Conservation (phyloP, 2,113 vertebrate genomes). For the Pandion haliaetus region DNA sequence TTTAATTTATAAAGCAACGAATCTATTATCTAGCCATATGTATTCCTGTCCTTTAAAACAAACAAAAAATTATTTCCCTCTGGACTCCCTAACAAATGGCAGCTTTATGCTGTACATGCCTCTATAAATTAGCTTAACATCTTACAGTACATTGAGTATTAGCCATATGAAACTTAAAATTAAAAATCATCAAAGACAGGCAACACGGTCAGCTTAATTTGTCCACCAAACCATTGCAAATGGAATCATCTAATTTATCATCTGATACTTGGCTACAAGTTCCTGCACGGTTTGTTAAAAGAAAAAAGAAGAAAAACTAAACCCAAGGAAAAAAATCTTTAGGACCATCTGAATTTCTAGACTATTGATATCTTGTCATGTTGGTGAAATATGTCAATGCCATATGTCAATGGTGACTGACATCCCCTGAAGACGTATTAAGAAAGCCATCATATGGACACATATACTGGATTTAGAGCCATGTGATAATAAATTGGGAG, state of each 20-base stretch:
- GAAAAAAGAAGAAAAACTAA: not conserved
- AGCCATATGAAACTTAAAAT: not conserved
- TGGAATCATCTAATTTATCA: not conserved
- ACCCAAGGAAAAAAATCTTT: not conserved
- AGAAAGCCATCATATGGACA: not conserved
- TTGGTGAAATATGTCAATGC: not conserved
- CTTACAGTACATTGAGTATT: not conserved
- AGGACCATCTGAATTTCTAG: not conserved
- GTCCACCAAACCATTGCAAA: not conserved
- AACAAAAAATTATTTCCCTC: not conserved
- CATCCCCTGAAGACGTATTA: not conserved
- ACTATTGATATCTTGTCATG: not conserved
- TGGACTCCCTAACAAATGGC: not conserved
- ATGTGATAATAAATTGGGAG: not conserved
- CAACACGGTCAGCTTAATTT: not conserved
- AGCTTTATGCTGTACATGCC: not conserved
- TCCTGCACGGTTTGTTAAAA: not conserved
- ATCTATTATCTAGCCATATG: not conserved
- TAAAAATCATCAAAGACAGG: not conserved
- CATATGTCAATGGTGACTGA: not conserved
- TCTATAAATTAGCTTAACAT: not conserved
- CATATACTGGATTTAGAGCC: not conserved
- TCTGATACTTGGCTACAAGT: not conserved
- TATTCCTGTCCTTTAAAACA: not conserved
- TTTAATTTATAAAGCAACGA: not conserved